A percentile compares a stretch with the other conserved stretches of the same genome.
Conservation (phyloP, 2,113 vertebrate genomes). For the Gymnorhina tibicen region DNA sequence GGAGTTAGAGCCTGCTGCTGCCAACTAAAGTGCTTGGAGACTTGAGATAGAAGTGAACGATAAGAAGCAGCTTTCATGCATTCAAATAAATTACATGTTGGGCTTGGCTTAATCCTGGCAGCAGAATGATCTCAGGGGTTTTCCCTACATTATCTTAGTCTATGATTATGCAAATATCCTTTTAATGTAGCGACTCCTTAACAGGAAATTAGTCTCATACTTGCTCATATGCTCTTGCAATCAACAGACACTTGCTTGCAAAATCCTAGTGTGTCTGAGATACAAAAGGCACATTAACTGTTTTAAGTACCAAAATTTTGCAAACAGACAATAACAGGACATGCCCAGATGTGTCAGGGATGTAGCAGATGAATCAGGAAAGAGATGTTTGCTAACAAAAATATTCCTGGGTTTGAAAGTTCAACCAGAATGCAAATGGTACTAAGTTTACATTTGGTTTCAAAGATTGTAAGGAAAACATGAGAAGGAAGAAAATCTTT, state of each 20-base stretch:
- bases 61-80: constrained; percentile 49
- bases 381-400: constrained; percentile 1
- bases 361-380: not conserved
- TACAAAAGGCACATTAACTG: constrained; percentile 15
- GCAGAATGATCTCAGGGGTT: constrained; percentile 47
- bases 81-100: constrained; percentile 57
- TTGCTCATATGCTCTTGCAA: constrained; percentile 35
- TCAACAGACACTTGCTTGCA: constrained; percentile 40
- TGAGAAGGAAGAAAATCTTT: not conserved
- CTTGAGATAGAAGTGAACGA: constrained; percentile 22
- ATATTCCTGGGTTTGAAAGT: constrained; percentile 31
- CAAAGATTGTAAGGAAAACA: not conserved
- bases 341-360: not conserved
- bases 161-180: constrained; percentile 66
- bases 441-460: not conserved
- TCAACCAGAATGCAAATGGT: constrained; percentile 15
- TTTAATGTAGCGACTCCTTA: constrained; percentile 60
- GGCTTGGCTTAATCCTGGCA: constrained; percentile 59
- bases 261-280: constrained; percentile 35
- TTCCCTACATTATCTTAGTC: constrained; percentile 57
- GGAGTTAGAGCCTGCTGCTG: constrained; percentile 17
- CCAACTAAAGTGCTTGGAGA: constrained; percentile 29
- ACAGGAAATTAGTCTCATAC: constrained; percentile 60
- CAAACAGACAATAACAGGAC: constrained; percentile 6
- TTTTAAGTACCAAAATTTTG: not conserved